These are phyloP conservation scores for Tachysurus vachellii DNA, from an alignment of 2,113 vertebrate species.

Conservation along the genomic window DNA sequence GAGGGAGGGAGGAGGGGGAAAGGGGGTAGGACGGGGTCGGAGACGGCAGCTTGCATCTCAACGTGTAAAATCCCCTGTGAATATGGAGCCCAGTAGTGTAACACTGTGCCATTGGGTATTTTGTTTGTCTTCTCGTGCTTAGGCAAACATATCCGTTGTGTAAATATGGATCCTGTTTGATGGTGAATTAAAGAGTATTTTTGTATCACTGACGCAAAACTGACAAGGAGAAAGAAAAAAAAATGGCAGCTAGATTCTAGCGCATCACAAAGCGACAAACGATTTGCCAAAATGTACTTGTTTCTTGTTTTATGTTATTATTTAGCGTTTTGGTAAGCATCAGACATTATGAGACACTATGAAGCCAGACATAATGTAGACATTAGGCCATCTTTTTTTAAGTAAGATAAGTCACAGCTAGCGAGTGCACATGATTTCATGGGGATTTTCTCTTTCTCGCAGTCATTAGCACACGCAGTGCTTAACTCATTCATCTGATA, in stretches of 20 bases:
- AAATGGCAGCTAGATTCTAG: constrained; percentile 45
- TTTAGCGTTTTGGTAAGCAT: constrained; percentile 13
- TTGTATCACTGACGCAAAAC: constrained; percentile 49
- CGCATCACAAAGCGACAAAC: constrained; percentile 26
- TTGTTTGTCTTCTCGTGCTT: constrained; percentile 43
- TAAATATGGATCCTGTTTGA: constrained; percentile 51
- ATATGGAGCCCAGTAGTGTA: constrained; percentile 47
- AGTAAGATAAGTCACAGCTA: constrained; percentile 35
- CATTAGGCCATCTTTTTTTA: constrained; percentile 30
- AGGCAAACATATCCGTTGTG: constrained; percentile 36
- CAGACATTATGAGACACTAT: background rate
- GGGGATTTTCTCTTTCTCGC: constrained; percentile 15
- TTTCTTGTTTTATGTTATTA: constrained; percentile 40
- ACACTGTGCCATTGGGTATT: constrained; percentile 52
- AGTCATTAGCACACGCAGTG: constrained; percentile 18
- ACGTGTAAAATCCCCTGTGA: constrained; percentile 46
- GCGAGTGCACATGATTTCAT: constrained; percentile 12
- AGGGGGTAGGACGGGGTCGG: background rate
- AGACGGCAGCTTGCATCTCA: constrained; percentile 56
- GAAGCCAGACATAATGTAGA: constrained; percentile 40
- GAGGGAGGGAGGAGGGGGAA: background rate
- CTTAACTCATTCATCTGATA: constrained; percentile 26
- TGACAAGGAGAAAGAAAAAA: constrained; percentile 24
- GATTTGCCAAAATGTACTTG: constrained; percentile 49
- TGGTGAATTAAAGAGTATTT: constrained; percentile 51